A percentile compares a stretch with the other conserved stretches of the same genome.
These are phyloP conservation scores for Theocolax elegans DNA, from an alignment of 1,140 invertebrate species.

Conservation along the genomic window DNA sequence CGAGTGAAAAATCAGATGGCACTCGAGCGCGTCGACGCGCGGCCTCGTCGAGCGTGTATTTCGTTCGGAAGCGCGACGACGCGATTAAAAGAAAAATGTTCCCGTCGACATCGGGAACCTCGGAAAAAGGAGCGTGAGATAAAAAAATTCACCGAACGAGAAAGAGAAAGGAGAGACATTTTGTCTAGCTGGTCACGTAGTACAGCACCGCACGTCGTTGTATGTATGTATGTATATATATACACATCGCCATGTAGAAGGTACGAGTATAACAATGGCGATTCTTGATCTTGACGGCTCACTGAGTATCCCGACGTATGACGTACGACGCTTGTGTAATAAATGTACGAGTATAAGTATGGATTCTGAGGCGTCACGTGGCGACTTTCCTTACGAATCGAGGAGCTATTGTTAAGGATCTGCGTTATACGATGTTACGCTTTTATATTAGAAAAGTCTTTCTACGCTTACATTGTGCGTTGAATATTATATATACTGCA, in stretches of 20 bases:
- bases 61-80: neutral
- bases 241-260: neutral
- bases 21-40: neutral
- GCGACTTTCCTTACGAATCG: no score
- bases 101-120: constrained; percentile 6
- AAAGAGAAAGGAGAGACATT: constrained; percentile 1
- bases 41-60: neutral
- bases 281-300: constrained; percentile 21
- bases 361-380: neutral
- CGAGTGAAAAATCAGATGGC: constrained; percentile 21
- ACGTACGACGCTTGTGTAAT: neutral
- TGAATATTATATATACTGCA: no score
- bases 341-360: constrained; percentile 1
- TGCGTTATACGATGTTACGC: neutral
- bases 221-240: neutral
- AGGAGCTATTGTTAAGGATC: neutral
- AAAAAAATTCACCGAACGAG: neutral
- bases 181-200: constrained; percentile 49
- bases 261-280: neutral
- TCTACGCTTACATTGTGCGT: no score
- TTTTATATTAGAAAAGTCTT: neutral
- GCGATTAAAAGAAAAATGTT: constrained; percentile 31
- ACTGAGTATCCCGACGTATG: neutral
- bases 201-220: neutral
- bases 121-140: constrained; percentile 14